Base-by-base conservation (phyloP, 2,888 invertebrate genomes). In the Dorcus hopei region DNA sequence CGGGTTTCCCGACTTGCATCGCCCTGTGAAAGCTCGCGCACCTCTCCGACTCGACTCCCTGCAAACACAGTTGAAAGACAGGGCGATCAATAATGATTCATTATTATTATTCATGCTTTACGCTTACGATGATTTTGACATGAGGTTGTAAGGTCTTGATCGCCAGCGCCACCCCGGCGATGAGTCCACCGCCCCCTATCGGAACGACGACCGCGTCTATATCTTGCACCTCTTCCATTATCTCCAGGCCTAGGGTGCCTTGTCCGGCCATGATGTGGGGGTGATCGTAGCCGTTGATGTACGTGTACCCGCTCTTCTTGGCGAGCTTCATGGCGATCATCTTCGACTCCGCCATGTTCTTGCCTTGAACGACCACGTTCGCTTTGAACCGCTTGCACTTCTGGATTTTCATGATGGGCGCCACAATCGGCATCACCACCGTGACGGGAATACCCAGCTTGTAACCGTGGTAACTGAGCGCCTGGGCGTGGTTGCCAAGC, bases 261-360 rank as follows among this genome's bases (percentile, higher is more conserved):
- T 96, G 96, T 0, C 97, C 97, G 0, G 96, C 93, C 83, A 97
- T 89, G 62, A 97, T 94, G 74, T 95, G 88, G 0, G 96, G 96
- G 77, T 97, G 95, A 77, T 97, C 97, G 73, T 96, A 97, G 2
- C 93, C 95, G 78, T 97, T 97, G 39, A 97, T 90, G 71, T 97
- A 97, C 19, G 87, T 84, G 54, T 90, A 80, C 1, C 84, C 84
- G 57, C 83, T 81, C 59, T 92, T 88, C 70, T 87, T 86, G 0
- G 89, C 87, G 62, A 94, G 77, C 64, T 80, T 82, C 82, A 94
- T 85, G 0, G 96, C 96, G 68, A 87, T 82, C 53, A 82, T 81
- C 75, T 92, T 95, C 0, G 95, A 91, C 77, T 94, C 93, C 42
- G 83, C 87, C 87, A 96, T 92, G 71, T 93, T 89, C 48, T 83